phyloP scores from a whole-genome alignment of 2,113 vertebrate genomes.

The Leucopsar rothschildi region DNA sequence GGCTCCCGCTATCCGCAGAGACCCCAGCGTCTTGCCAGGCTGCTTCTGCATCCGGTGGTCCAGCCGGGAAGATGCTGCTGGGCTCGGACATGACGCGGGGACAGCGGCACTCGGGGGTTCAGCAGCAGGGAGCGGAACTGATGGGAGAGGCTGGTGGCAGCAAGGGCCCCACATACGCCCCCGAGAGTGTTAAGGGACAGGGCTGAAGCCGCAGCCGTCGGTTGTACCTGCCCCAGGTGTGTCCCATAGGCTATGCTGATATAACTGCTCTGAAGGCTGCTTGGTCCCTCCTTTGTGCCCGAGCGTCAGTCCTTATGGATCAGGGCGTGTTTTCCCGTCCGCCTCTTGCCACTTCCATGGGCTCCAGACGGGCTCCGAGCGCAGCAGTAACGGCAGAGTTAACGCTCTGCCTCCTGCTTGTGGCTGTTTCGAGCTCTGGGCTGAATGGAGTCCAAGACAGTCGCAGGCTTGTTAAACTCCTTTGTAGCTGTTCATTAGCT shows the following conservation, averaged over 20 bases:
- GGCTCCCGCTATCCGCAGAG: background rate
- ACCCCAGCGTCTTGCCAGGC: background rate
- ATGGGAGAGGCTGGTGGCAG: background rate
- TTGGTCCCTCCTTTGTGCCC: background rate
- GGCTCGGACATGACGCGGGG: fast-evolving
- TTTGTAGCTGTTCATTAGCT: background rate
- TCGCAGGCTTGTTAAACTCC: background rate
- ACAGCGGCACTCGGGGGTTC: too few relatives aligned
- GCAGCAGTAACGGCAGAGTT: background rate
- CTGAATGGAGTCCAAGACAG: background rate
- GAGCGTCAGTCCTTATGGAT: background rate
- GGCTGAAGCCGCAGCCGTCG: background rate
- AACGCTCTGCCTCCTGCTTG: background rate
- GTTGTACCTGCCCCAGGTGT: background rate
- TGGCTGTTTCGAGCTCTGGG: background rate
- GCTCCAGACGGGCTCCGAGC: background rate
- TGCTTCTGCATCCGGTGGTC: background rate
- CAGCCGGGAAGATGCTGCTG: background rate
- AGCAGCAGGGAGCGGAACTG: background rate
- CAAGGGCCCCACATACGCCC: background rate
- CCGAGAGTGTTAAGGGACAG: background rate
- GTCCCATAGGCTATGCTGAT: background rate
- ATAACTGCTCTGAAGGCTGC: background rate
- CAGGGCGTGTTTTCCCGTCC: background rate
- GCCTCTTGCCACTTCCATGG: background rate